phyloP scores from a whole-genome alignment of 2,888 invertebrate genomes.

The Notodonta ziczac region DNA sequence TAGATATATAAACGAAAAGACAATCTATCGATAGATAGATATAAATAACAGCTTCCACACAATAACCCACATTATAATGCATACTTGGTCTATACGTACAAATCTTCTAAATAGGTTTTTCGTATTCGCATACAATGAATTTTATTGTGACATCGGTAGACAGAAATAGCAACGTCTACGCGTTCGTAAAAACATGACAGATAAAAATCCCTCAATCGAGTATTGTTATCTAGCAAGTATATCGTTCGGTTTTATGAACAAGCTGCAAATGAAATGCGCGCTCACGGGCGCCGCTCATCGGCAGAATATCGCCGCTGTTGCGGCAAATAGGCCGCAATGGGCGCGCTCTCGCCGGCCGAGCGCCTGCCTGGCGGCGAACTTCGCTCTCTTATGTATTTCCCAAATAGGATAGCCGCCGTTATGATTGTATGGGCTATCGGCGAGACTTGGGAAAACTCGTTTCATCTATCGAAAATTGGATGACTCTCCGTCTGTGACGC shows the following conservation, averaged over 20 bases:
- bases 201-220: constrained; percentile 23
- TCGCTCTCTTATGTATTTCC: constrained; percentile 65
- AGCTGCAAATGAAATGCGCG: constrained; percentile 64
- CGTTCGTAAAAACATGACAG: not conserved
- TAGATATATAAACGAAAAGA: too few relatives aligned
- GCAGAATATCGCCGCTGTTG: constrained; percentile 61
- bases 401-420: constrained; percentile 67
- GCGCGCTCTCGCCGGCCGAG: constrained; percentile 61
- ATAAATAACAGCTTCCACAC: too few relatives aligned
- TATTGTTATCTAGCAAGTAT: constrained; percentile 24
- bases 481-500: not conserved
- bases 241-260: constrained; percentile 46
- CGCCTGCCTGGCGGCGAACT: constrained; percentile 72
- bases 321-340: constrained; percentile 65
- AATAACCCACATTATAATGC: too few relatives aligned
- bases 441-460: constrained; percentile 56
- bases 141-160: not conserved
- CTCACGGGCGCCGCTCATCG: constrained; percentile 62
- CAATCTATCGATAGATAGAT: too few relatives aligned
- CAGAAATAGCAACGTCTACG: not conserved
- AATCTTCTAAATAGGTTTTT: too few relatives aligned
- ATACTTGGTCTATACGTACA: too few relatives aligned
- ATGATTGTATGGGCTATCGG: constrained; percentile 57
- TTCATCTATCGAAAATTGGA: constrained; percentile 17
- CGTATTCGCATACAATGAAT: not conserved